Evolutionary conservation across 2,888 invertebrate species (phyloP).

Genomic region (Trichopoda pennipes): DNA sequence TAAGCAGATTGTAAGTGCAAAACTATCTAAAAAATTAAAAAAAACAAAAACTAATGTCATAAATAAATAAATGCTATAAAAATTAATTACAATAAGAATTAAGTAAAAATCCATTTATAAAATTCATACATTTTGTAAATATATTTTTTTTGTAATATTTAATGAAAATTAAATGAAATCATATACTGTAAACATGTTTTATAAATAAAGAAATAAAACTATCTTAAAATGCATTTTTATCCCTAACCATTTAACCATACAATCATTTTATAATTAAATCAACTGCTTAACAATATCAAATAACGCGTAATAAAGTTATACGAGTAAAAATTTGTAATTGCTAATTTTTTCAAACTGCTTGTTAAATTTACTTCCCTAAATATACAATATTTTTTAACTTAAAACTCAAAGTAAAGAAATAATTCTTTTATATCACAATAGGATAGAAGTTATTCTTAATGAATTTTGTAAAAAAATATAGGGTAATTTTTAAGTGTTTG

Average conservation of each 20-base stretch:
- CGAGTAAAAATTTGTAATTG: conserved; percentile 6
- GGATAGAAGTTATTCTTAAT: background rate
- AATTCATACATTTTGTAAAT: conserved; percentile 47
- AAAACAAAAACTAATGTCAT: background rate
- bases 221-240: conserved; percentile 14
- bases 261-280: conserved; percentile 20
- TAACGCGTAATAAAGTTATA: conserved; percentile 4
- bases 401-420: conserved; percentile 13
- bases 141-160: conserved; percentile 46
- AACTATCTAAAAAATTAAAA: conserved; percentile 27
- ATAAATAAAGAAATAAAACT: background rate
- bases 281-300: conserved; percentile 13
- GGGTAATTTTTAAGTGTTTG: background rate
- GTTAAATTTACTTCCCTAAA: conserved; percentile 28
- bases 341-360: conserved; percentile 38
- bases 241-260: background rate
- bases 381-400: conserved; percentile 6
- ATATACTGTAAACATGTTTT: conserved; percentile 9
- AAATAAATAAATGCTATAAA: conserved; percentile 6
- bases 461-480: background rate
- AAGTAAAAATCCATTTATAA: conserved; percentile 44
- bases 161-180: background rate
- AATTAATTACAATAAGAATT: conserved; percentile 2
- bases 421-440: background rate
- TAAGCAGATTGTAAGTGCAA: conserved; percentile 47